A percentile compares a stretch with the other conserved stretches of the same genome.
Evolutionary conservation across 1,140 invertebrate genomes (phyloP).

Genomic region (Cotesia vestalis): DNA sequence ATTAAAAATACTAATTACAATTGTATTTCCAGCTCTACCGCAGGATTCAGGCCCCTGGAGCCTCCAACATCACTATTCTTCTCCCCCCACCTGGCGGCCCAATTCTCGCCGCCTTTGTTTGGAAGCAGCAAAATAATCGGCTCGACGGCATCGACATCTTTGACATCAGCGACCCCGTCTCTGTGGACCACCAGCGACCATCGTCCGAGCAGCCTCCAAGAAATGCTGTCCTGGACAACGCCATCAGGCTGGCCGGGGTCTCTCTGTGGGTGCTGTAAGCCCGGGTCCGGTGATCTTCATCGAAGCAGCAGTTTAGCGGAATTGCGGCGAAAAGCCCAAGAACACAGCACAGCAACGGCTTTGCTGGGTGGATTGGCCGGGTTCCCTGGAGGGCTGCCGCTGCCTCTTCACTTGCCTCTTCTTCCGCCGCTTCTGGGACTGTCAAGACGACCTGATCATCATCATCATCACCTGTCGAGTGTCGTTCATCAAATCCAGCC

Average conservation of each 20-base stretch:
- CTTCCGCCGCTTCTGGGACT: slow-evolving; percentile 64
- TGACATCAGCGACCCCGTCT: slow-evolving; percentile 57
- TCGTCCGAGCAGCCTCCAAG: slow-evolving; percentile 55
- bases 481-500: slow-evolving; percentile 62
- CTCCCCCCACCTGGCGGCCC: slow-evolving; percentile 79
- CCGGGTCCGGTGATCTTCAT: slow-evolving; percentile 66
- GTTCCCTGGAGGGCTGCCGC: slow-evolving; percentile 65
- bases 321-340: slow-evolving; percentile 86
- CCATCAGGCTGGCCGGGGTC: slow-evolving; percentile 58
- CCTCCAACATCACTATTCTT: slow-evolving; percentile 76
- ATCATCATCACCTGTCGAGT: slow-evolving; percentile 52
- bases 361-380: slow-evolving; percentile 66
- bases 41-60: slow-evolving; percentile 69
- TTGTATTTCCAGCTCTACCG: slow-evolving; percentile 66
- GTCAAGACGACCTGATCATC: slow-evolving; percentile 59
- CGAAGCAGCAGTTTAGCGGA: slow-evolving; percentile 85
- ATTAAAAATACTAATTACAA: not conserved
- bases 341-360: slow-evolving; percentile 84
- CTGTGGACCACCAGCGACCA: slow-evolving; percentile 59
- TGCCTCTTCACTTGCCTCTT: slow-evolving; percentile 65
- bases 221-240: slow-evolving; percentile 61
- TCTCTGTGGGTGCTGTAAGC: slow-evolving; percentile 59
- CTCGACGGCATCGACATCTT: slow-evolving; percentile 50
- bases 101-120: slow-evolving; percentile 84
- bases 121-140: slow-evolving; percentile 60